phyloP scores from a whole-genome alignment of 2,888 invertebrate species.

The Lathronympha strigana region DNA sequence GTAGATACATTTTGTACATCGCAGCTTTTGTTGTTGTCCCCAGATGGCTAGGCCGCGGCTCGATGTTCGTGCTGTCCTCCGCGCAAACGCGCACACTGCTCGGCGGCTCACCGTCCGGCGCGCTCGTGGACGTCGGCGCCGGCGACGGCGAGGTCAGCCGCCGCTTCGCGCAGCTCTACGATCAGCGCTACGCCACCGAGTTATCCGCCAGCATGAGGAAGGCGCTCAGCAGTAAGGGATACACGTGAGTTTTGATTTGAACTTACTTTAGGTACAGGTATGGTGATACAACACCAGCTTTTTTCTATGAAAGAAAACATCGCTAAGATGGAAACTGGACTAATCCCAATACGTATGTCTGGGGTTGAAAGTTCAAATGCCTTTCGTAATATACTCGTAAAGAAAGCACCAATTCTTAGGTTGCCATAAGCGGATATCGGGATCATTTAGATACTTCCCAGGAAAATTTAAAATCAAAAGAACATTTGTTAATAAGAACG shows the following conservation, averaged over 20 bases:
- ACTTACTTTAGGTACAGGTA: background rate
- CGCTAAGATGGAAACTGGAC: too few relatives aligned
- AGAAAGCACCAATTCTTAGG: too few relatives aligned
- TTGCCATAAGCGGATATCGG: too few relatives aligned
- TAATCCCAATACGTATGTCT: too few relatives aligned
- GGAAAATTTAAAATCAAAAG: too few relatives aligned
- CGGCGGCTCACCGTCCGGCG: slow-evolving; percentile 59
- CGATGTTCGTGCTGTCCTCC: slow-evolving; percentile 97
- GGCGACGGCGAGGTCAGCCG: slow-evolving; percentile 98
- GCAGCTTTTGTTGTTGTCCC: slow-evolving; percentile 28
- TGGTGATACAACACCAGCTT: background rate
- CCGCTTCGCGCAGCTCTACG: slow-evolving; percentile 89
- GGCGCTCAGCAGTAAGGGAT: slow-evolving; percentile 90
- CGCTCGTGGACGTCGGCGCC: slow-evolving; percentile 94
- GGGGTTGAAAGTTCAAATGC: too few relatives aligned
- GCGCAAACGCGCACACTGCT: slow-evolving; percentile 90
- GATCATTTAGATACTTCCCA: too few relatives aligned
- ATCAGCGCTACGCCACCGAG: slow-evolving; percentile 93
- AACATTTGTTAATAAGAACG: too few relatives aligned
- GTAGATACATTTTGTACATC: background rate
- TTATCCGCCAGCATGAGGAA: slow-evolving; percentile 95
- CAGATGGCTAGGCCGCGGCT: slow-evolving; percentile 94
- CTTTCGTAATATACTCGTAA: too few relatives aligned
- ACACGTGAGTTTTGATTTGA: slow-evolving; percentile 89
- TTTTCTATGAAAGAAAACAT: background rate